Evolutionary conservation across 2,888 invertebrate species (phyloP), one percentile per base, ranked within the genome.

Genomic region (Nomada fucata): DNA sequence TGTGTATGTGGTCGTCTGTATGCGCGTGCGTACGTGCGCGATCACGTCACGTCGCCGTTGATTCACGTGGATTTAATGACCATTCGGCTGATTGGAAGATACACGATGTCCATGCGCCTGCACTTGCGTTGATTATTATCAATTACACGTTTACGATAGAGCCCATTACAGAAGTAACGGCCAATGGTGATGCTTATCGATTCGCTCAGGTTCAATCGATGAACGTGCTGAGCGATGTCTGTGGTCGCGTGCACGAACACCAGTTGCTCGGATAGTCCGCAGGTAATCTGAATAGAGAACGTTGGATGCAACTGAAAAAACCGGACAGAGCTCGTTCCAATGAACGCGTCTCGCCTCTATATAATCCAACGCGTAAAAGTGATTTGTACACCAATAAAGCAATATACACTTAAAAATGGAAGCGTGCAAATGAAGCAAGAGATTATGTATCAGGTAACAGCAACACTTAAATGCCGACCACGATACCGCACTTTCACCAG

Each of bases 251-350:
- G 88, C 82, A 69, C 79, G 76, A 89, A 89, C 90, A 90, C 91
- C 88, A 91, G 91, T 91, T 91, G 91, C 91, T 81, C 81, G 73
- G 82, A 79, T 57, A 76, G 67, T 85, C 82, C 79, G 86, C 86
- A 78, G 86, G 83, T 85, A 86, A 85, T 82, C 57, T 63, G 77
- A 77, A 70, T 65, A 26, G 61, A 77, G 47, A 61, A 63, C 52
- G 55, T 72, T 52, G 26, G 42, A 60, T 42, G 64, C 26, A 23
- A 57, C 47, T 57, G 68, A 69, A 63, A 71, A 71, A 50, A 52
- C 70, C 47, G 29, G 20, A 20, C 60, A 44, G 63, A 59, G 55
- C 52, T 52, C 1, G 2, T 53, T 13, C 26, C 50, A 67, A 69
- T 29, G 36, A 65, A 29, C 59, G 36, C 7, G 52, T 65, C 61